Evolutionary conservation across 2,113 vertebrate genomes (phyloP), one percentile per base, ranked within the genome.

Genomic region (Thermophis baileyi): DNA sequence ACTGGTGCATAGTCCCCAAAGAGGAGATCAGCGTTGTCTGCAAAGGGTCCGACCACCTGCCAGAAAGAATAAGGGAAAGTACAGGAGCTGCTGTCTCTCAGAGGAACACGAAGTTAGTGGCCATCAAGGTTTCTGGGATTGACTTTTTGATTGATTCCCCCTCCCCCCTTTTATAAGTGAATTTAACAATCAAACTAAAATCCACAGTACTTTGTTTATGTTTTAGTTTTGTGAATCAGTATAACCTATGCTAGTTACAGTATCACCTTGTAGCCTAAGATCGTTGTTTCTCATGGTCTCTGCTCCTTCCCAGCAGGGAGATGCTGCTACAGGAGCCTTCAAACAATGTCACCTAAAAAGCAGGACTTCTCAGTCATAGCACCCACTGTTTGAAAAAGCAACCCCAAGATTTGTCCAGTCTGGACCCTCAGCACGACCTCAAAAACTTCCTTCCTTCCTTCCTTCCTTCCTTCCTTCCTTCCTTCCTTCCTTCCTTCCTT

Each of bases 21-120:
- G 35, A 97, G 93, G 20, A 94, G 91, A 44, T 10, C 1, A 1
- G 95, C 89, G 85, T 95, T 95, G 95, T 97, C 97, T 0, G 97
- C 97, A 0, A 97, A 97, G 87, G 97, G 97, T 44, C 97, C 97
- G 69, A 97, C 95, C 25, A 97, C 95, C 97, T 97, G 95, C 0
- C 0, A 87, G 88, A 69, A 35, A 60, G 81, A 94, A 89, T 27
- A n/a, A 40, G 57, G n/a, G 54, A 12, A 85, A 40, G 93, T 30
- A 3, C 11, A 6, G 49, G 14, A 35, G 46, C 8, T 8, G 44
- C 30, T 22, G 20, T 12, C 7, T 51, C 14, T 5, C 46, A 16
- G 44, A 47, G 24, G 50, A 40, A 18, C 1, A n/a, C 14, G 49
- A 51, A 10, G 57, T 6, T 35, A 63, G 5, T 24, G 0, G 18